Evolutionary conservation across 2,797 vertebrate genomes (phyloP), one percentile per base, ranked within the genome.

Genomic region (Zenarchopterus dispar): DNA sequence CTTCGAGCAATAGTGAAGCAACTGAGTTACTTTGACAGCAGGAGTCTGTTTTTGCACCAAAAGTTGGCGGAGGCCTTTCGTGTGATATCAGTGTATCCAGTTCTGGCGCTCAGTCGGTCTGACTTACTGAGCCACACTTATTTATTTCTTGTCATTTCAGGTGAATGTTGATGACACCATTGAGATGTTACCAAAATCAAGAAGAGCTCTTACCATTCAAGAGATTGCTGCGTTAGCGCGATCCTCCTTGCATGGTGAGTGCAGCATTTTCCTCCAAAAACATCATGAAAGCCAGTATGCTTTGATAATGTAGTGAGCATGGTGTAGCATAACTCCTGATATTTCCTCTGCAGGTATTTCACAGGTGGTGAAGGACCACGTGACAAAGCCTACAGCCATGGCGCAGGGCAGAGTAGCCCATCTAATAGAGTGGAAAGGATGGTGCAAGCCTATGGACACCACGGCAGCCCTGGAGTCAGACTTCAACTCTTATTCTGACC

Each of bases 361-460:
- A 0, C 97, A 99, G 92, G 97, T 97, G 66, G 96, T 99, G 74
- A 99, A 98, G 91, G 97, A 98, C 86, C 97, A 98, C 86, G 97
- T 99, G 90, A 99, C 97, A 0, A 98, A 98, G 88, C 97, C 97
- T 0, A 99, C 97, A 0, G 97, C 96, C 52, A 98, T 99, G 97
- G 97, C 97, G 0, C 97, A 98, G 92, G 97, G 97, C 71, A 93
- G 97, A 0, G 96, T 99, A 0, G 97, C 97, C 58, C 97, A 98
- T 71, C 95, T 99, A 51, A 99, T 99, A 0, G 97, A 98, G 84
- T 99, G 97, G 97, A 99, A 99, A 80, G 97, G 97, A 56, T 98
- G 97, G 97, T 95, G 95, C 75, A 98, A 96, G 84, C 97, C 97
- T 0, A 96, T 93, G 2, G 97, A 99, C 72, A 92, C 96, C 0